These are phyloP conservation scores for Alca torda DNA, from an alignment of 2,797 vertebrate species.

Conservation along the genomic window DNA sequence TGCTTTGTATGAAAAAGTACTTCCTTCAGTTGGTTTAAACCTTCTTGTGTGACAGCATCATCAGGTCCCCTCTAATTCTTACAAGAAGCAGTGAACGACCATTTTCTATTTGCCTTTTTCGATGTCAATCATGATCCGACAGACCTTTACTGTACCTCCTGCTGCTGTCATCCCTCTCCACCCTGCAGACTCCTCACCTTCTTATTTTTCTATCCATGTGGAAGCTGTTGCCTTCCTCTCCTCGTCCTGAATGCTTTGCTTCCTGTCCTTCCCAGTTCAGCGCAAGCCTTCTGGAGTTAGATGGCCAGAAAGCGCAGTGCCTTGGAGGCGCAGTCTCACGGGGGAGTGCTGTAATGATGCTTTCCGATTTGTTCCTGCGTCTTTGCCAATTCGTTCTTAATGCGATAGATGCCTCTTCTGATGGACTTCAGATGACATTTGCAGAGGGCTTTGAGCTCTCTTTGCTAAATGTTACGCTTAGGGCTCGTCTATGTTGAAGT, in stretches of 20 bases:
- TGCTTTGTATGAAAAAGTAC: slow-evolving; percentile 45
- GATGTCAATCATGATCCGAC: not conserved
- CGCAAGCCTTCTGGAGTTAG: not conserved
- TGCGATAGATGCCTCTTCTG: not conserved
- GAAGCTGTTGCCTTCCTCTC: not conserved
- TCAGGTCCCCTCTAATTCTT: not conserved
- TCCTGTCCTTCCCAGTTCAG: not conserved
- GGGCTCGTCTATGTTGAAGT: not conserved
- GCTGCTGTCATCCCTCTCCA: not conserved
- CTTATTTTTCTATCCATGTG: not conserved
- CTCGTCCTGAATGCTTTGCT: not conserved
- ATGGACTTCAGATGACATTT: not conserved
- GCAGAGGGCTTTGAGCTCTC: not conserved
- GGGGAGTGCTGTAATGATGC: not conserved
- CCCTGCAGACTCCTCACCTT: not conserved
- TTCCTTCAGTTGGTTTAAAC: slow-evolving; percentile 48
- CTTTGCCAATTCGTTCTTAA: not conserved
- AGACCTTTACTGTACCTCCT: not conserved
- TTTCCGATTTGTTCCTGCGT: not conserved
- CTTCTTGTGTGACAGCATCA: not conserved
- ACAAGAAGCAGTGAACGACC: not conserved
- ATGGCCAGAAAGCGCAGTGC: not conserved
- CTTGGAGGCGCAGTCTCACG: not conserved
- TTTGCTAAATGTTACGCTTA: not conserved
- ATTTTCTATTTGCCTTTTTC: not conserved